Conservation (phyloP, 1,140 invertebrate genomes). For the Aphelenchoides fujianensis region DNA sequence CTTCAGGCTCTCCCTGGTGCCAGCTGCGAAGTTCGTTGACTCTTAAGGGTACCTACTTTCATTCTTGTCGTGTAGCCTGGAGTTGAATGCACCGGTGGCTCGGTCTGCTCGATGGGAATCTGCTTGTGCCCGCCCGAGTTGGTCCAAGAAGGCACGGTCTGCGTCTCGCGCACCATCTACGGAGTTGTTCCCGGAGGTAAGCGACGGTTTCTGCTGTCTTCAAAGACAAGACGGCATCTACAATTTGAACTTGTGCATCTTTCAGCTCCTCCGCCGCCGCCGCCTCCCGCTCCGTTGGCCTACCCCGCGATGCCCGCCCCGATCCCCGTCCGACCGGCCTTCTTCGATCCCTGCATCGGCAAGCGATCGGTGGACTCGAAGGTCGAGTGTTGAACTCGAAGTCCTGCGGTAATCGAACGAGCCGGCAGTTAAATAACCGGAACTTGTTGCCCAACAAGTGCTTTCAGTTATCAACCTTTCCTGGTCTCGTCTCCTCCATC, state of each 20-base stretch:
- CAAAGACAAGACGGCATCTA: slow-evolving; percentile 4
- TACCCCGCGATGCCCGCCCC: not conserved
- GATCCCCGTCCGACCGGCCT: not conserved
- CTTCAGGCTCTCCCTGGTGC: slow-evolving; percentile 38
- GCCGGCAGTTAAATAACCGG: not conserved
- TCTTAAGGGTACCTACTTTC: too few relatives aligned
- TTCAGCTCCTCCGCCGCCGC: not conserved
- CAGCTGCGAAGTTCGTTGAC: too few relatives aligned
- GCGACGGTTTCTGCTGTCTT: slow-evolving; percentile 38
- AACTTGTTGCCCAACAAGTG: slow-evolving; percentile 17
- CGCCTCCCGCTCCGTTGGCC: not conserved
- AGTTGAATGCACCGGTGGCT: slow-evolving; percentile 56
- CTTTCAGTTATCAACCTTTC: not conserved
- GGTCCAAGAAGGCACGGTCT: slow-evolving; percentile 56
- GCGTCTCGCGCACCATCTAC: slow-evolving; percentile 54
- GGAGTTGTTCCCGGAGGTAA: slow-evolving; percentile 37
- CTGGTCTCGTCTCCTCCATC: not conserved
- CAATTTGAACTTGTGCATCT: too few relatives aligned
- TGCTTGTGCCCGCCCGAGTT: slow-evolving; percentile 56
- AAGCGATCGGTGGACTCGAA: slow-evolving; percentile 16
- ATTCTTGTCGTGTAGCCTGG: too few relatives aligned
- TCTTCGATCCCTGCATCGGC: slow-evolving; percentile 13
- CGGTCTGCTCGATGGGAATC: slow-evolving; percentile 55
- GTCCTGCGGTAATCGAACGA: not conserved
- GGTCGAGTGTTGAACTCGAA: not conserved